Base-by-base conservation (phyloP, 1,140 invertebrate species). In the Drosophila sturtevanti region DNA sequence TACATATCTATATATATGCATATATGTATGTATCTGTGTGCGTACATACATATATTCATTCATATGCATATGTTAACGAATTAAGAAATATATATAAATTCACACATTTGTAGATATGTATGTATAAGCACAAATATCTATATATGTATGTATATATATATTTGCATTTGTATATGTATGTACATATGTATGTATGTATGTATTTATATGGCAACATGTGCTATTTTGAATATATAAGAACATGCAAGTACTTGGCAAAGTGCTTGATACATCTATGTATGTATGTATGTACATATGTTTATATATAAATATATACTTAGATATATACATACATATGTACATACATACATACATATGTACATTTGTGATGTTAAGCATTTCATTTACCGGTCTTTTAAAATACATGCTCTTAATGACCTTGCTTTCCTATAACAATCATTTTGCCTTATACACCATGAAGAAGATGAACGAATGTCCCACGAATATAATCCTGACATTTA, bases 401-500 rank as follows among this genome's bases (percentile, higher is more conserved):
- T 38, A 38, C 11, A 68, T 61, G 18, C 0, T 21, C 5, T 51
- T 22, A 62, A 67, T 31, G 59, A 37, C 58, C 44, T 55, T 63
- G 52, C 41, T 14, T 61, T 48, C 9, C n/a, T n/a, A n/a, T 5
- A 22, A 41, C 54, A 34, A n/a, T 62, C 16, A 62, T 11, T 34
- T 55, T 34, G n/a, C 10, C 14, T 10, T 18, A 35, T 16, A 35
- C 27, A 35, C 27, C 10, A 18, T 35, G 9, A 18, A 14, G 31
- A 34, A 16, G 27, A 34, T 10, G 22, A 21, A 67, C 48, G 31
- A 77, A 77, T 71, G 69, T 74, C 63, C 64, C 61, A 77, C 63
- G 77, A 66, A 55, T 81, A 79, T 75, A 72, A 71, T 77, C 78
- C 72, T 86, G 81, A 86, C 82, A 86, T 82, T 87, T 86, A 67